Evolutionary conservation across 2,888 invertebrate genomes (phyloP).

Genomic region (Polietes domitor): DNA sequence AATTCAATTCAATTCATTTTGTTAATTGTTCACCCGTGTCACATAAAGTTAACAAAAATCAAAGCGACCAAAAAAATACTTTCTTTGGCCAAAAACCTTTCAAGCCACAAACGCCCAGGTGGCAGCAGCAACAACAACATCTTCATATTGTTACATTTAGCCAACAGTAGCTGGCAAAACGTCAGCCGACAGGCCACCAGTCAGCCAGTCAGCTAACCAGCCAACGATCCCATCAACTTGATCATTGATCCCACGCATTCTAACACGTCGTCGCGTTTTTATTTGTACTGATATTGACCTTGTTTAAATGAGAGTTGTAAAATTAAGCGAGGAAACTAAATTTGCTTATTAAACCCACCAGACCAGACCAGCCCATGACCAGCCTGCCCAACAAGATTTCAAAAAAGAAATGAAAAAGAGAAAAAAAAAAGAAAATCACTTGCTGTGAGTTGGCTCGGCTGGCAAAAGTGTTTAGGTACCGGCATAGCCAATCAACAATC

Average conservation of each 20-base stretch:
- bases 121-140: slow-evolving; percentile 42
- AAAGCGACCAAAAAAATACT: slow-evolving; percentile 47
- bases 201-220: slow-evolving; percentile 1
- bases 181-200: neutral
- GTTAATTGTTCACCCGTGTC: slow-evolving; percentile 61
- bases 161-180: slow-evolving; percentile 6
- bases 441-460: slow-evolving; percentile 3
- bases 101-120: slow-evolving; percentile 53
- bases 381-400: neutral
- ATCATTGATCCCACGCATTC: slow-evolving; percentile 66
- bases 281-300: slow-evolving; percentile 79
- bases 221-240: slow-evolving; percentile 24
- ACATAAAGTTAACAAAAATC: slow-evolving; percentile 52
- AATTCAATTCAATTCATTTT: slow-evolving; percentile 14
- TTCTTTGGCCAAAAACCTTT: slow-evolving; percentile 59
- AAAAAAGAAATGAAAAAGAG: slow-evolving; percentile 13
- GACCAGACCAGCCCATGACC: neutral
- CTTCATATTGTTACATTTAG: neutral
- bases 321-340: slow-evolving; percentile 62
- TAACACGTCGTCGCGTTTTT: slow-evolving; percentile 68
- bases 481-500: slow-evolving; percentile 1
- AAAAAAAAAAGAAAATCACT: slow-evolving; percentile 52
- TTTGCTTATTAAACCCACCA: slow-evolving; percentile 36
- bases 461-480: neutral
- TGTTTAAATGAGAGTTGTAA: slow-evolving; percentile 75